phyloP scores from a whole-genome alignment of 2,113 vertebrate species.

The Pogonocichla stellata region DNA sequence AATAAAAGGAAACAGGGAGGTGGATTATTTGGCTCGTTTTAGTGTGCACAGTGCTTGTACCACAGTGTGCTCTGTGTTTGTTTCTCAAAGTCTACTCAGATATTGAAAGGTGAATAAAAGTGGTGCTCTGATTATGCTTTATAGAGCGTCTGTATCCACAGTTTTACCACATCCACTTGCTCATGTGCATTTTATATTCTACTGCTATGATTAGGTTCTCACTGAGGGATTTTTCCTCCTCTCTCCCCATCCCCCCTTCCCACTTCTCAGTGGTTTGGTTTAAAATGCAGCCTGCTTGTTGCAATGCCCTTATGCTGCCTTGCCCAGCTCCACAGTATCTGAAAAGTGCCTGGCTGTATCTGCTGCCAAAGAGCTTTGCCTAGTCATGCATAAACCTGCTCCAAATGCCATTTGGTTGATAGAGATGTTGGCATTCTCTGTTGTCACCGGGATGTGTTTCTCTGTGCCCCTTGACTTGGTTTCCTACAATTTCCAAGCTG shows the following conservation, averaged over 20 bases:
- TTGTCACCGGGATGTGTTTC: background rate
- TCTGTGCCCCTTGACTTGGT: background rate
- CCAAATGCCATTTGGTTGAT: background rate
- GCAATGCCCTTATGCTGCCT: background rate
- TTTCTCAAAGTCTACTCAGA: background rate
- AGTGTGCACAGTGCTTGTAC: background rate
- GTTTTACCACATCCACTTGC: accelerated
- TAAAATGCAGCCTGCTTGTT: background rate
- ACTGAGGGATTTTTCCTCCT: background rate
- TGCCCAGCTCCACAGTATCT: background rate
- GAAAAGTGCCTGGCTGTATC: background rate
- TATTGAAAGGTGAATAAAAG: background rate
- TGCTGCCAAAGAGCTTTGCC: constrained; percentile 49
- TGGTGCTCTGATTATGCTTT: background rate
- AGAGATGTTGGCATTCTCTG: background rate
- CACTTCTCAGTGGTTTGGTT: background rate
- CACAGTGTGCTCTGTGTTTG: background rate
- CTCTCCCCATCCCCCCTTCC: background rate
- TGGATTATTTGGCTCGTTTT: constrained; percentile 1
- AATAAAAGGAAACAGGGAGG: background rate
- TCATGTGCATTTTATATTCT: background rate
- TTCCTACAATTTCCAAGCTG: background rate
- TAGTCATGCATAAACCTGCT: constrained; percentile 32
- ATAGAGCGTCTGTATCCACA: background rate
- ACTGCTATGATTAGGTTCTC: background rate